Percentiles rank a stretch among this genome's conserved stretches.
Conservation (phyloP, 2,113 vertebrate species). For the Leiothrix lutea region DNA sequence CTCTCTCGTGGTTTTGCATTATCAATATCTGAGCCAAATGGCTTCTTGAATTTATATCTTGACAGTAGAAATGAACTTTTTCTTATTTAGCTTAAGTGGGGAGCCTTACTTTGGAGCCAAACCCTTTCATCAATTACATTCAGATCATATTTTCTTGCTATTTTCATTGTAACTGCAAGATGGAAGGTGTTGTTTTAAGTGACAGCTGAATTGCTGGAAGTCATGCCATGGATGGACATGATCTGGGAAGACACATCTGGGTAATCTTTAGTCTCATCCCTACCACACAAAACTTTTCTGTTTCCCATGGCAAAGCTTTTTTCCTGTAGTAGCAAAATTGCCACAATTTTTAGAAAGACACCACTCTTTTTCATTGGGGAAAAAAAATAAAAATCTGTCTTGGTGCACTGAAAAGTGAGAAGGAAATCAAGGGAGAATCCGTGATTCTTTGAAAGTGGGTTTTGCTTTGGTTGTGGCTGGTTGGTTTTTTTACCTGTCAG, state of each 20-base stretch:
- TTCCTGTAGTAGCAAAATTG: neutral
- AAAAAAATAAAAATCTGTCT: neutral
- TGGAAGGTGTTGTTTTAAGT: neutral
- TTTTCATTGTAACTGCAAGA: neutral
- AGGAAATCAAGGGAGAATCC: neutral
- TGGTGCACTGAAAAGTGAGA: neutral
- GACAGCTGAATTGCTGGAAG: neutral
- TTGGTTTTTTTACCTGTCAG: neutral
- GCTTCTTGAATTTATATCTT: neutral
- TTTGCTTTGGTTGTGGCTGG: neutral
- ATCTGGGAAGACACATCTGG: neutral
- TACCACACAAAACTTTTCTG: neutral
- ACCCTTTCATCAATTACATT: neutral
- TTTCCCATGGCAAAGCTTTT: neutral
- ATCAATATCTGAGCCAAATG: neutral
- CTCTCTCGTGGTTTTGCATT: neutral
- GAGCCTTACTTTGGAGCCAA: neutral
- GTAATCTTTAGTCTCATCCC: neutral
- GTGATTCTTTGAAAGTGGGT: neutral
- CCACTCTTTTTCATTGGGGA: neutral
- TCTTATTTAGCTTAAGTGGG: neutral
- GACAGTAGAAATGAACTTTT: neutral
- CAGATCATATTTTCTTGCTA: rapidly evolving
- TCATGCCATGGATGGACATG: neutral
- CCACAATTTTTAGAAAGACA: neutral